phyloP scores from a whole-genome alignment of 2,797 vertebrate species.

The Hybognathus amarus region DNA sequence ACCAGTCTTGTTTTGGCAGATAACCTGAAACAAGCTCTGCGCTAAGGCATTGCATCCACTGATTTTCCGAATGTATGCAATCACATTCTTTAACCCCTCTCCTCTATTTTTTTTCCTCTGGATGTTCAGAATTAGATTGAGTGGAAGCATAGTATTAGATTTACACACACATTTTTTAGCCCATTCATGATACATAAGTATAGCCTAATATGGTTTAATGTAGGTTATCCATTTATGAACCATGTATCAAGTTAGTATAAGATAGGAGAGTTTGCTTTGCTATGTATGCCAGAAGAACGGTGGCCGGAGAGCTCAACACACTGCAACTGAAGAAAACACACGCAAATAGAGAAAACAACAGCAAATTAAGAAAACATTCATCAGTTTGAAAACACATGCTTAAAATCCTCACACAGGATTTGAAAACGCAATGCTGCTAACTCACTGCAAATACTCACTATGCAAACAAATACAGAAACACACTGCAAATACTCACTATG shows the following conservation, averaged over 20 bases:
- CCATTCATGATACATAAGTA: neutral
- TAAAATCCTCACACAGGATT: too few species aligned
- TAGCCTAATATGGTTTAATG: neutral
- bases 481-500: too few species aligned
- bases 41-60: conserved; percentile 68
- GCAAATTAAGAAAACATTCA: too few species aligned
- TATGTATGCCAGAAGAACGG: too few species aligned
- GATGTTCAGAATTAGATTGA: neutral
- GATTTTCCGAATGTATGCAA: conserved; percentile 62
- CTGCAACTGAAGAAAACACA: too few species aligned
- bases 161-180: neutral
- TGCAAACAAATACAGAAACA: too few species aligned
- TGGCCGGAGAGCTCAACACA: too few species aligned
- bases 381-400: too few species aligned
- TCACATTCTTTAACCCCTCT: conserved; percentile 43
- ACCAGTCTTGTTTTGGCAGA: conserved; percentile 54
- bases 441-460: too few species aligned
- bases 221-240: neutral
- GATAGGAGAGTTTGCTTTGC: too few species aligned
- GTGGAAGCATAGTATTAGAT: neutral
- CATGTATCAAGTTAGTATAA: neutral
- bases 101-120: neutral
- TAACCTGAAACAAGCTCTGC: conserved; percentile 67
- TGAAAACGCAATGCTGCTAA: too few species aligned
- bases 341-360: too few species aligned